Evolutionary conservation across 1,140 invertebrate genomes (phyloP), one percentile per base, ranked within the genome.

Genomic region (honey bee (Apis mellifera)): DNA sequence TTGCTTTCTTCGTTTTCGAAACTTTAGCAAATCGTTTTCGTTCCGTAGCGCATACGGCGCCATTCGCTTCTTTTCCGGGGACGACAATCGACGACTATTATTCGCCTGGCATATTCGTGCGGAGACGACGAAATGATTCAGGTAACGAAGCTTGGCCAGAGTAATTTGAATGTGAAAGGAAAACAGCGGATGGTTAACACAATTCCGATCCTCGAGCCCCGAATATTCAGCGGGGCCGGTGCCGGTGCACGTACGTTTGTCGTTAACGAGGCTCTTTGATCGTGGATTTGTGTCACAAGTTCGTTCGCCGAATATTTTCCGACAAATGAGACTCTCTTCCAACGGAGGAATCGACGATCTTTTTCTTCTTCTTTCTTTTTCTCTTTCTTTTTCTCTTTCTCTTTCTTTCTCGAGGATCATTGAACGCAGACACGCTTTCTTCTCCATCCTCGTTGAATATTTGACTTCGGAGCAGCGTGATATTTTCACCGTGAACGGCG

Each of bases 141-240:
- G 72, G 72, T 85, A 82, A 86, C 75, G 84, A 80, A 64, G 68
- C 74, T 50, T 60, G 68, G 55, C 84, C 65, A 73, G 57, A 42
- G 64, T 66, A 75, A 86, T 86, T 86, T 79, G 57, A 78, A 86
- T 74, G 48, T 59, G 84, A 75, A 86, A 78, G 72, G 71, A 71
- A 83, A 85, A 64, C 70, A 55, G 57, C 64, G 52, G 65, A 78
- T 76, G 55, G 55, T 75, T 79, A 60, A 73, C 55, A 26, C 59
- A 52, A 60, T 73, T 81, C 62, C 60, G 73, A 72, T 77, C 68
- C 77, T 42, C 76, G 52, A 59, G 74, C 75, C 52, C 9, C 54
- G 85, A 86, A 87, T 86, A 77, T 86, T 86, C 75, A 89, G 74
- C 65, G 50, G 69, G 42, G 68, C 19, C 19, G 21, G 11, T 21